These are phyloP conservation scores for Morpho achilles DNA, from an alignment of 2,888 invertebrate species.

Conservation along the genomic window DNA sequence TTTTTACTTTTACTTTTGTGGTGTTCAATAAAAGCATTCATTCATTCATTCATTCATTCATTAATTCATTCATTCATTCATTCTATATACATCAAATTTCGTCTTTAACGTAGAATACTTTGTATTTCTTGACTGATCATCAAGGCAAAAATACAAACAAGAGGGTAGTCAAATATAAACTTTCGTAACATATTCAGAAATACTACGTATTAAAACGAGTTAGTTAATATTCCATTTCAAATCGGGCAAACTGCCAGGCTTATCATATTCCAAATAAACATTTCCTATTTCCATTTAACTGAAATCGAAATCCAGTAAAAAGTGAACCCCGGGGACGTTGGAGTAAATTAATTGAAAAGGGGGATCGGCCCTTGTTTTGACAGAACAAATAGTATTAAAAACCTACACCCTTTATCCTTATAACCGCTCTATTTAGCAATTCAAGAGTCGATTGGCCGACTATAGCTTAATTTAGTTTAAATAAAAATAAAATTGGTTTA, in stretches of 20 bases:
- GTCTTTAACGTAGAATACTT: too few species aligned
- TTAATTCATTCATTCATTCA: too few species aligned
- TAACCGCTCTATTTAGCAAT: constrained; percentile 62
- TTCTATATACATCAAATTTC: too few species aligned
- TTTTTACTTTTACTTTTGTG: too few species aligned
- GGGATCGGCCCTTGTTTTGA: constrained; percentile 63
- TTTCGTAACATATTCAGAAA: constrained; percentile 5
- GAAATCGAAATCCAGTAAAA: constrained; percentile 50
- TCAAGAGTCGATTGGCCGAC: constrained; percentile 31
- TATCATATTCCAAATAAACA: constrained; percentile 22
- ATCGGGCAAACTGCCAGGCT: constrained; percentile 2
- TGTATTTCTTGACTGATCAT: too few species aligned
- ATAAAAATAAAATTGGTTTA: constrained; percentile 2
- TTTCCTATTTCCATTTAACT: constrained; percentile 42
- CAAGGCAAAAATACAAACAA: too few species aligned
- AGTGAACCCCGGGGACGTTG: constrained; percentile 40
- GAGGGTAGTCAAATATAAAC: constrained; percentile 1
- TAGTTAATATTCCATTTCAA: constrained; percentile 19
- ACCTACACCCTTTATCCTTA: constrained; percentile 47
- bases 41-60: too few species aligned
- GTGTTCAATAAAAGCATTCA: too few species aligned
- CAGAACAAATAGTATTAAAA: constrained; percentile 70
- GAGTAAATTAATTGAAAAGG: constrained; percentile 65
- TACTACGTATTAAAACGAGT: constrained; percentile 6
- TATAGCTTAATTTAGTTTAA: constrained; percentile 21